phyloP scores from a whole-genome alignment of 1,140 invertebrate species.

The Zaprionus kolodkinae region DNA sequence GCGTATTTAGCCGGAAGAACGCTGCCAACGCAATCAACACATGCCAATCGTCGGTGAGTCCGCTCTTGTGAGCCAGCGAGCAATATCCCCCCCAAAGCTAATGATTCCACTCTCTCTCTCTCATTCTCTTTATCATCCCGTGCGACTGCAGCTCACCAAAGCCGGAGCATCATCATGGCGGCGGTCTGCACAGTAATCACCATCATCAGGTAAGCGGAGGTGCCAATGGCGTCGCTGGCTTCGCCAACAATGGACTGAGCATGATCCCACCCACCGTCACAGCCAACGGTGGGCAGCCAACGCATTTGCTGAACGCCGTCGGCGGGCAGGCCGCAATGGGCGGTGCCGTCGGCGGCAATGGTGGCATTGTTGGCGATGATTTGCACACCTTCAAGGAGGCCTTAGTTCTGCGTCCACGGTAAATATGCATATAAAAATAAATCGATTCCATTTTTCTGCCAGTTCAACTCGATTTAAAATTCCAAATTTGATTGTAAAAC shows the following conservation, averaged over 20 bases:
- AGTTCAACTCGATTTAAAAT: not conserved
- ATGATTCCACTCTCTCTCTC: not conserved
- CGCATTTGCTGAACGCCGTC: slow-evolving; percentile 52
- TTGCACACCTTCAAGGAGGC: slow-evolving; percentile 91
- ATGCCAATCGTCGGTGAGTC: slow-evolving; percentile 85
- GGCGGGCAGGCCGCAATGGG: slow-evolving; percentile 22
- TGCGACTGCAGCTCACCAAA: slow-evolving; percentile 64
- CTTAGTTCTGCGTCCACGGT: slow-evolving; percentile 87
- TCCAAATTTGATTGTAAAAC: no score
- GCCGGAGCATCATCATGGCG: slow-evolving; percentile 69
- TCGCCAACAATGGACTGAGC: slow-evolving; percentile 55
- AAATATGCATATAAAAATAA: slow-evolving; percentile 17
- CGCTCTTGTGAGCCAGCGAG: slow-evolving; percentile 15
- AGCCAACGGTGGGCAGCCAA: slow-evolving; percentile 39
- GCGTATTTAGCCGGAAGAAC: slow-evolving; percentile 91
- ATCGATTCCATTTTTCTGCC: not conserved
- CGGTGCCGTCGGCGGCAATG: slow-evolving; percentile 31
- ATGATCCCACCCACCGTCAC: slow-evolving; percentile 39
- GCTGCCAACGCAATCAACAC: slow-evolving; percentile 87
- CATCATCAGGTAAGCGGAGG: slow-evolving; percentile 35
- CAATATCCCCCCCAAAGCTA: slow-evolving; percentile 40
- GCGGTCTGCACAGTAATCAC: slow-evolving; percentile 31
- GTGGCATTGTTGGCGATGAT: slow-evolving; percentile 84
- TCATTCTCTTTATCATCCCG: not conserved
- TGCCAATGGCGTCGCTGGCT: slow-evolving; percentile 30